Conservation (phyloP, 2,797 vertebrate genomes). For the Karalla daura region DNA sequence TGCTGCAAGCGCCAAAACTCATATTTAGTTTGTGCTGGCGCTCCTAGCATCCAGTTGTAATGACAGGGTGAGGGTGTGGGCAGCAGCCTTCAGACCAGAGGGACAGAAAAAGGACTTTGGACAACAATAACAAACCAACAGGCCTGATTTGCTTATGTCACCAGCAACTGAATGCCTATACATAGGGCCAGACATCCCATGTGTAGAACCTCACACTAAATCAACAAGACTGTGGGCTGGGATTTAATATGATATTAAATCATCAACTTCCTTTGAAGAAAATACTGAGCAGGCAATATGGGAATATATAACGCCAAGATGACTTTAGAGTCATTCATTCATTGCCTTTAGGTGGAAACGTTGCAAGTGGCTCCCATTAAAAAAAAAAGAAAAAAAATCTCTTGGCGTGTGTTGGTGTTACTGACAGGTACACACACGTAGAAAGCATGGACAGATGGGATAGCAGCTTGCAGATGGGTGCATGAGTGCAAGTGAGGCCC, state of each 20-base stretch:
- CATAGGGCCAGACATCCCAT: constrained; percentile 50
- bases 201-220: constrained; percentile 56
- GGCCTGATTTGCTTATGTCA: constrained; percentile 74
- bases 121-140: constrained; percentile 81
- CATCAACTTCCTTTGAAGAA: constrained; percentile 40
- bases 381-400: constrained; percentile 28
- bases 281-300: constrained; percentile 41
- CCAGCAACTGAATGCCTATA: constrained; percentile 50
- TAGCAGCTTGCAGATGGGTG: constrained; percentile 50
- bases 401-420: constrained; percentile 37
- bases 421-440: constrained; percentile 20
- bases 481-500: constrained; percentile 36
- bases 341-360: constrained; percentile 43
- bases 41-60: constrained; percentile 83
- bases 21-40: constrained; percentile 84
- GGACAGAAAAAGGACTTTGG: constrained; percentile 75
- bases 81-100: constrained; percentile 71
- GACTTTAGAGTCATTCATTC: constrained; percentile 34
- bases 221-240: constrained; percentile 27
- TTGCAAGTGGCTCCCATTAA: constrained; percentile 36
- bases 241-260: constrained; percentile 46
- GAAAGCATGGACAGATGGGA: constrained; percentile 36
- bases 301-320: constrained; percentile 18
- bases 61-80: constrained; percentile 84
- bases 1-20: constrained; percentile 79